Conservation (phyloP, 2,113 vertebrate genomes). For the Apodemus speciosus region DNA sequence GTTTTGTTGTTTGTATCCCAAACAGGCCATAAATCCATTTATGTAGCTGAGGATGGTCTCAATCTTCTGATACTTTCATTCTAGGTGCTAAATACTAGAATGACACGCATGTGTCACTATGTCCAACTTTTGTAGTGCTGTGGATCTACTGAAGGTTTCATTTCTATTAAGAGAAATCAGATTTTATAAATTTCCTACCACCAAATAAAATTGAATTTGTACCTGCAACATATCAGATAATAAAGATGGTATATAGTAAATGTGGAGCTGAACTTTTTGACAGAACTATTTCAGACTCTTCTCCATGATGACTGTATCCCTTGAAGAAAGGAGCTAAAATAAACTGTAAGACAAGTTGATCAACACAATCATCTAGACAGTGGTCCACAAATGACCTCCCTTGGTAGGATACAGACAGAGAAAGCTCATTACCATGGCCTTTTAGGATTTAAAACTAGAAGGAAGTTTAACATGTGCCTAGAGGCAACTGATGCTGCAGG, state of each 20-base stretch:
- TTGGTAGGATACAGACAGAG: neutral
- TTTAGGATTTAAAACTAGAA: neutral
- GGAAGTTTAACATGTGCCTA: neutral
- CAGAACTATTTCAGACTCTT: neutral
- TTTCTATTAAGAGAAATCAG: neutral
- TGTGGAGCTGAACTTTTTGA: neutral
- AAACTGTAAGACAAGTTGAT: neutral
- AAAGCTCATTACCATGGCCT: neutral
- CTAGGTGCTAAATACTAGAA: neutral
- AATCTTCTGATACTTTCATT: neutral
- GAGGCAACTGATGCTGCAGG: no score
- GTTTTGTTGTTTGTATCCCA: neutral
- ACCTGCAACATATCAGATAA: neutral
- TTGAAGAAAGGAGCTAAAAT: neutral
- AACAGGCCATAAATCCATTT: no score
- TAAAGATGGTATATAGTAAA: neutral
- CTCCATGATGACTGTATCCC: neutral
- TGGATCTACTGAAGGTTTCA: neutral
- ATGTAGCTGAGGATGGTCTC: neutral
- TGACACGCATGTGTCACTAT: neutral
- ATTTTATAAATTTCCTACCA: neutral
- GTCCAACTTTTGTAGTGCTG: neutral
- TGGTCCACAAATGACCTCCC: neutral
- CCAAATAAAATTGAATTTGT: neutral
- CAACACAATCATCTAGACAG: neutral